A percentile compares a stretch with the other conserved stretches of the same genome.
Evolutionary conservation across 2,113 vertebrate genomes (phyloP).

Genomic region (Zosterops japonicus): DNA sequence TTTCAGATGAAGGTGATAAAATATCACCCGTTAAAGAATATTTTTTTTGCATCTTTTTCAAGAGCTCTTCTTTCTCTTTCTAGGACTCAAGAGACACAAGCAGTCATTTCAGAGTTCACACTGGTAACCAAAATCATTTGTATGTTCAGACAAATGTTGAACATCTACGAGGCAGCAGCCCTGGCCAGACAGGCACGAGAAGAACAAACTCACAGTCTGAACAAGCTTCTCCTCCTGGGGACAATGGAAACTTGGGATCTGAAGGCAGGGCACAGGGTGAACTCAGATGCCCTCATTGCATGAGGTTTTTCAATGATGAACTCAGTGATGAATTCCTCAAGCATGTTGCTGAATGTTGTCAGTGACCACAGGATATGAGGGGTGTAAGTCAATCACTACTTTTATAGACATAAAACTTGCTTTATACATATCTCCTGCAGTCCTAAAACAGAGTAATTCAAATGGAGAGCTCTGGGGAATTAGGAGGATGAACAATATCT

Average conservation of each 20-base stretch:
- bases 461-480: conserved; percentile 1
- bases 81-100: conserved; percentile 75
- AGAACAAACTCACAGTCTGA: conserved; percentile 17
- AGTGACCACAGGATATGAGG: conserved; percentile 43
- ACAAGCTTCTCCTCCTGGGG: background rate
- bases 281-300: conserved; percentile 87
- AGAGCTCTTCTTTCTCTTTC: background rate
- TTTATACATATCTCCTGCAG: background rate
- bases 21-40: background rate
- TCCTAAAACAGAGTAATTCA: background rate
- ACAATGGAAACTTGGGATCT: background rate
- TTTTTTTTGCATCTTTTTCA: background rate
- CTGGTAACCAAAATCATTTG: conserved; percentile 64
- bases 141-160: background rate
- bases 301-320: conserved; percentile 77
- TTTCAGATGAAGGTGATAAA: background rate
- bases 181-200: conserved; percentile 38
- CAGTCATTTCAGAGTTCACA: conserved; percentile 65
- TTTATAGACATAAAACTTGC: background rate
- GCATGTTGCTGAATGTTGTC: conserved; percentile 85
- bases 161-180: conserved; percentile 40
- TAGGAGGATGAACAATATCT: conserved; percentile 20
- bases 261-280: conserved; percentile 72
- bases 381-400: conserved; percentile 42
- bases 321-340: conserved; percentile 81